Evolutionary conservation across 1,140 invertebrate genomes (phyloP).

Genomic region (Chionoecetes opilio): DNA sequence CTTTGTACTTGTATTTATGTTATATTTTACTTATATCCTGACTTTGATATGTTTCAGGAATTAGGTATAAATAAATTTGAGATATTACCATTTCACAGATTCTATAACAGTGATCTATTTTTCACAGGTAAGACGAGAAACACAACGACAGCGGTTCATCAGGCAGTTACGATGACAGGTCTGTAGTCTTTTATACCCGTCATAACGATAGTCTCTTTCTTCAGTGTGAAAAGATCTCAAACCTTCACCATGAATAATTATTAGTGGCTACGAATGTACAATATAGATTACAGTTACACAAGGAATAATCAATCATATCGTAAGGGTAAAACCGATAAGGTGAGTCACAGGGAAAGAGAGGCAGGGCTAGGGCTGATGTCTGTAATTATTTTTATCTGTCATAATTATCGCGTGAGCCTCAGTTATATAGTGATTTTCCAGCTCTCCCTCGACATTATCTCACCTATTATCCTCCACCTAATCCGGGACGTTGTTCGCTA

Average conservation of each 20-base stretch:
- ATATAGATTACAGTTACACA: constrained; percentile 34
- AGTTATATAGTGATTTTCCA: constrained; percentile 63
- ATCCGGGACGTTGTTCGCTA: constrained; percentile 42
- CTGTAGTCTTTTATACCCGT: background rate
- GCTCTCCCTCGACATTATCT: constrained; percentile 58
- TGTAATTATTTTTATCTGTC: constrained; percentile 64
- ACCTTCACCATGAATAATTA: background rate
- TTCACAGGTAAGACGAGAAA: background rate
- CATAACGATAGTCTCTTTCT: background rate
- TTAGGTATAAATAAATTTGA: too few relatives aligned
- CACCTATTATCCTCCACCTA: constrained; percentile 44
- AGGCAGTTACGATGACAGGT: background rate
- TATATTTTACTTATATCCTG: too few relatives aligned
- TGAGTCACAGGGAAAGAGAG: background rate
- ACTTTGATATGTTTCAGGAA: too few relatives aligned
- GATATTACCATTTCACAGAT: background rate
- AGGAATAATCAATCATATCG: constrained; percentile 50
- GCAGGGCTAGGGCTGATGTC: constrained; percentile 32
- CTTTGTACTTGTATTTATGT: too few relatives aligned
- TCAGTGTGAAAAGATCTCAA: background rate
- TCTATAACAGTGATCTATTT: background rate
- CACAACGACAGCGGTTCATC: background rate
- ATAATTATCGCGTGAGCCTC: constrained; percentile 52
- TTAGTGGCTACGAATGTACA: constrained; percentile 46
- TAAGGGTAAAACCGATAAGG: constrained; percentile 1